Conservation (phyloP, 2,888 invertebrate species). For the Cerastis rubricosa region DNA sequence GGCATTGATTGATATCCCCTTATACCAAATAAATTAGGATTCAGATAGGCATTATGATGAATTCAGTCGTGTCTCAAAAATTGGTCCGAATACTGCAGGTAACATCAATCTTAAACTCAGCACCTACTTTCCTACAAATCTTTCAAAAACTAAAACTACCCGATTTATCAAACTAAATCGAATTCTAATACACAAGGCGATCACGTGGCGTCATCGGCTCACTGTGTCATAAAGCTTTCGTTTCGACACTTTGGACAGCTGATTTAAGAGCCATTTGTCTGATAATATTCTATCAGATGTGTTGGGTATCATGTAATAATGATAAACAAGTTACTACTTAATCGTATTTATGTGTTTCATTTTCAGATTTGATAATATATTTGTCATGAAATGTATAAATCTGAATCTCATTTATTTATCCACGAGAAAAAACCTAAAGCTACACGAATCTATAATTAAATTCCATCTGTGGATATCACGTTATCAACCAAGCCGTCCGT, state of each 20-base stretch:
- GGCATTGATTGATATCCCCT: not conserved
- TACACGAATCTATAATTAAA: not conserved
- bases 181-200: conserved; percentile 24
- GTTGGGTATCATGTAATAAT: not conserved
- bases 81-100: not conserved
- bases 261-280: conserved; percentile 25
- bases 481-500: not conserved
- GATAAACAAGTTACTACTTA: not conserved
- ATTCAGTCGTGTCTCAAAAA: not conserved
- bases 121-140: not conserved
- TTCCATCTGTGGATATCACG: not conserved
- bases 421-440: not conserved
- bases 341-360: not conserved
- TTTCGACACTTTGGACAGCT: conserved; percentile 8
- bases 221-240: not conserved
- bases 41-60: not conserved
- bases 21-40: not conserved
- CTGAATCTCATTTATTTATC: not conserved
- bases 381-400: not conserved
- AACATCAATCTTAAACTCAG: conserved; percentile 19
- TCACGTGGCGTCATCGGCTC: not conserved
- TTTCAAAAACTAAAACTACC: not conserved
- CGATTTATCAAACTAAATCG: conserved; percentile 43
- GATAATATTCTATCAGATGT: conserved; percentile 12
- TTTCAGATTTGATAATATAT: not conserved